These are phyloP conservation scores for Charanyca ferruginea DNA, from an alignment of 2,888 invertebrate genomes.

Conservation along the genomic window DNA sequence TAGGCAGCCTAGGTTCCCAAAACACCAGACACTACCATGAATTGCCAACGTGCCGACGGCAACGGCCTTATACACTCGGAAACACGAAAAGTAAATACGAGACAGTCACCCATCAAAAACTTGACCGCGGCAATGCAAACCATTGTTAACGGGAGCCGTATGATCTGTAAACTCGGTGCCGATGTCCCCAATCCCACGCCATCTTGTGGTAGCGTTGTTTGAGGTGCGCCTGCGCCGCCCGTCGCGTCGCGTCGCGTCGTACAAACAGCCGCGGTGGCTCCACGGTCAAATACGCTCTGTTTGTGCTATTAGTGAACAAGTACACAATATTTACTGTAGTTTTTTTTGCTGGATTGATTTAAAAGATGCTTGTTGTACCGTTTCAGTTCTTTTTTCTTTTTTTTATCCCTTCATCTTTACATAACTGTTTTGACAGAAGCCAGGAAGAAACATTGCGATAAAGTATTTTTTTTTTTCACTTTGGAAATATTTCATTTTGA, in stretches of 20 bases:
- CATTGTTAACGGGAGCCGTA: conserved; percentile 31
- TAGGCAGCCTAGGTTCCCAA: too few species aligned
- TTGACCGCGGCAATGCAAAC: neutral
- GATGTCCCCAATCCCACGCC: conserved; percentile 38
- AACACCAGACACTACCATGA: neutral
- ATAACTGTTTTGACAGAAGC: neutral
- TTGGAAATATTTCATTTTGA: too few species aligned
- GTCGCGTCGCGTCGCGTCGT: conserved; percentile 47
- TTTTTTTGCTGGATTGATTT: conserved; percentile 2
- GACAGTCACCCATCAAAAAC: conserved; percentile 9
- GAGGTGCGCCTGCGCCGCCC: conserved; percentile 63
- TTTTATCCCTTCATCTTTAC: neutral
- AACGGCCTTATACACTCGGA: neutral
- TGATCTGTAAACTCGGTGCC: conserved; percentile 15
- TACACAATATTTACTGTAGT: conserved; percentile 40
- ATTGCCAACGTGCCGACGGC: neutral
- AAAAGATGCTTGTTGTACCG: neutral
- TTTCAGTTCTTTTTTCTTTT: neutral
- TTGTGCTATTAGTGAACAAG: conserved; percentile 65
- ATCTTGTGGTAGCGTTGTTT: conserved; percentile 60
- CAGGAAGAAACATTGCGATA: too few species aligned
- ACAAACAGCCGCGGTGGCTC: conserved; percentile 61
- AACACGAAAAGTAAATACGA: conserved; percentile 7
- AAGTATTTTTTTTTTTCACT: too few species aligned
- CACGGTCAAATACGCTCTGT: conserved; percentile 49